Percentiles rank a stretch among this genome's conserved stretches.
phyloP scores from a whole-genome alignment of 1,140 invertebrate genomes.

The Caenorhabditis briggsae region DNA sequence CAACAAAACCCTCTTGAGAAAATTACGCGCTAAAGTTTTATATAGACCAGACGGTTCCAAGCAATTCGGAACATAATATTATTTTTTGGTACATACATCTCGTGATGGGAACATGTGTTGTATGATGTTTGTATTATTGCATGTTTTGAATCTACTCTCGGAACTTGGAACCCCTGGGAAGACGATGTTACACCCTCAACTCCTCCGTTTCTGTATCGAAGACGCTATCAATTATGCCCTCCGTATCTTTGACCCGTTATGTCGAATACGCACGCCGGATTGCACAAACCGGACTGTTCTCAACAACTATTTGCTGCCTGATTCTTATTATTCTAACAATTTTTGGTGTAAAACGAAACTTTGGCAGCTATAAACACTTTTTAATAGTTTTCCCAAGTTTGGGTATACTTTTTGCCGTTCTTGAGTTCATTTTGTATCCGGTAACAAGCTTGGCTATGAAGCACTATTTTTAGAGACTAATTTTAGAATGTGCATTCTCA shows the following conservation, averaged over 20 bases:
- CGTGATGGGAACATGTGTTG: no score
- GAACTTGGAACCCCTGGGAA: no score
- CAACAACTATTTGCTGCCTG: background rate
- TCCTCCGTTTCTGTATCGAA: no score
- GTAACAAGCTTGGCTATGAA: background rate
- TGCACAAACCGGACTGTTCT: background rate
- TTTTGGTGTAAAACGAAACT: background rate
- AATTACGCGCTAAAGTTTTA: no score
- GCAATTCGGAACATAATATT: no score
- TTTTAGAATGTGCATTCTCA: background rate
- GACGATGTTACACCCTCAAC: no score
- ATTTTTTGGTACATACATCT: no score
- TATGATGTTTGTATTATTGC: no score
- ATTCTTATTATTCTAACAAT: background rate
- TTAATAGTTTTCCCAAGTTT: background rate
- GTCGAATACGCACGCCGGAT: background rate
- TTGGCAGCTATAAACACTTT: background rate
- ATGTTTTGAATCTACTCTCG: no score
- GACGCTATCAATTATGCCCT: background rate
- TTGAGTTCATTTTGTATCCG: slow-evolving; percentile 10
- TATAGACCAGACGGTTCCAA: no score
- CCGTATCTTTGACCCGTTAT: background rate
- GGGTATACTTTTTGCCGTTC: background rate
- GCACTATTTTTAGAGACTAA: no score
- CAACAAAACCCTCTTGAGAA: no score